A percentile compares a stretch with the other conserved stretches of the same genome.
Evolutionary conservation across 2,888 invertebrate species (phyloP).

Genomic region (Morpho helenor): DNA sequence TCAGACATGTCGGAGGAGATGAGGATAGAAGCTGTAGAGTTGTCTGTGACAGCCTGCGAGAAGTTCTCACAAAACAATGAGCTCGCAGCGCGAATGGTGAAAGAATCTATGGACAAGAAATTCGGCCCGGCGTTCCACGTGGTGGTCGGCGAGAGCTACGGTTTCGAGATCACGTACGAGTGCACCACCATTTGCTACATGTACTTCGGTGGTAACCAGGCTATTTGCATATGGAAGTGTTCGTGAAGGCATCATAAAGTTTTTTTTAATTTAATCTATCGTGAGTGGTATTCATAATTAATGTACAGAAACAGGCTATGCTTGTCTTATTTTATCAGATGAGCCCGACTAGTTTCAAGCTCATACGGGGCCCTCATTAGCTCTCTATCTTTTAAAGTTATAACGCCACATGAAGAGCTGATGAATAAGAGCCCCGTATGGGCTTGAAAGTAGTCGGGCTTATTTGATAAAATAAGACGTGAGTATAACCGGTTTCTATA

Average conservation of each 20-base stretch:
- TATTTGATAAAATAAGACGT: too few relatives aligned
- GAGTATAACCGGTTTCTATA: too few relatives aligned
- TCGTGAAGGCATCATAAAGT: conserved; percentile 57
- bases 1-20: conserved; percentile 97
- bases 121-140: conserved; percentile 97
- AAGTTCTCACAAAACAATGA: conserved; percentile 92
- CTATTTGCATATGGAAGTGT: conserved; percentile 94
- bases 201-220: conserved; percentile 95
- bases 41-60: conserved; percentile 96
- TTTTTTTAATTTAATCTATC: too few relatives aligned
- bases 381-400: too few relatives aligned
- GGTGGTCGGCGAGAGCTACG: conserved; percentile 97
- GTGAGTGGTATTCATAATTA: too few relatives aligned
- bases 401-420: too few relatives aligned
- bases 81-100: conserved; percentile 95
- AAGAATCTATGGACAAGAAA: conserved; percentile 97
- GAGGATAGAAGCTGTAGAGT: conserved; percentile 92
- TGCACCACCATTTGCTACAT: conserved; percentile 91
- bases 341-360: too few relatives aligned
- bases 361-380: too few relatives aligned
- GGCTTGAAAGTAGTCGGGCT: too few relatives aligned
- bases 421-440: too few relatives aligned
- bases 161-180: conserved; percentile 95
- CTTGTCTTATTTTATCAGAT: too few relatives aligned
- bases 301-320: too few relatives aligned